A percentile compares a stretch with the other conserved stretches of the same genome.
Conservation (phyloP, 2,888 invertebrate species). For the Disparrhopalites patrizii region DNA sequence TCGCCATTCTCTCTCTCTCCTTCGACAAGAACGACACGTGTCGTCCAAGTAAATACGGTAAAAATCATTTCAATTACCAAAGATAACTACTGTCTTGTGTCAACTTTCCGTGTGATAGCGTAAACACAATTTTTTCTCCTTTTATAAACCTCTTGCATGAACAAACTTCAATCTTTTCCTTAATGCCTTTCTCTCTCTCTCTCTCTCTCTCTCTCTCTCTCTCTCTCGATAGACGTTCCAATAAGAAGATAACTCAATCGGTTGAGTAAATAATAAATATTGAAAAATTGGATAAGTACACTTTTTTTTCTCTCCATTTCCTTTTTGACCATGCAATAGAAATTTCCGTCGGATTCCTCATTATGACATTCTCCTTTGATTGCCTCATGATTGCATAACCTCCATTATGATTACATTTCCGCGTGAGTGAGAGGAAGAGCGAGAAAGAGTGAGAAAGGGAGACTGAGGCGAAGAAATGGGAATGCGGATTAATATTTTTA, state of each 20-base stretch:
- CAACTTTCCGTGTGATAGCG: not conserved
- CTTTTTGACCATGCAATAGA: too few species aligned
- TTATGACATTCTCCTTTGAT: too few species aligned
- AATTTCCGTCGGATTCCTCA: not conserved
- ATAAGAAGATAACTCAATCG: too few species aligned
- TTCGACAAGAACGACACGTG: too few species aligned
- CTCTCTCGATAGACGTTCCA: too few species aligned
- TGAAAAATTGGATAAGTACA: too few species aligned
- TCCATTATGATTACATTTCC: constrained; percentile 1
- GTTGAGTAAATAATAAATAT: too few species aligned
- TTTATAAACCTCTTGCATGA: not conserved
- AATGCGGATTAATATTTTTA: too few species aligned
- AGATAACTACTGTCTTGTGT: not conserved
- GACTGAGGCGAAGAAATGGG: not conserved
- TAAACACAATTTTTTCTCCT: too few species aligned
- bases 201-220: not conserved
- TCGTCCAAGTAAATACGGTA: not conserved
- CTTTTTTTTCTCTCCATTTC: too few species aligned
- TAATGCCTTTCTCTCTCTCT: not conserved
- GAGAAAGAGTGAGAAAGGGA: not conserved
- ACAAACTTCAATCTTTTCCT: not conserved
- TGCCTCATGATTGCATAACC: not conserved
- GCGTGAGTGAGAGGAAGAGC: not conserved
- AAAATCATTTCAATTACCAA: too few species aligned
- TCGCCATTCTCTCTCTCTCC: not conserved